Evolutionary conservation across 2,888 invertebrate species (phyloP), one percentile per base, ranked within the genome.

Genomic region (Drosophila multiciliata): DNA sequence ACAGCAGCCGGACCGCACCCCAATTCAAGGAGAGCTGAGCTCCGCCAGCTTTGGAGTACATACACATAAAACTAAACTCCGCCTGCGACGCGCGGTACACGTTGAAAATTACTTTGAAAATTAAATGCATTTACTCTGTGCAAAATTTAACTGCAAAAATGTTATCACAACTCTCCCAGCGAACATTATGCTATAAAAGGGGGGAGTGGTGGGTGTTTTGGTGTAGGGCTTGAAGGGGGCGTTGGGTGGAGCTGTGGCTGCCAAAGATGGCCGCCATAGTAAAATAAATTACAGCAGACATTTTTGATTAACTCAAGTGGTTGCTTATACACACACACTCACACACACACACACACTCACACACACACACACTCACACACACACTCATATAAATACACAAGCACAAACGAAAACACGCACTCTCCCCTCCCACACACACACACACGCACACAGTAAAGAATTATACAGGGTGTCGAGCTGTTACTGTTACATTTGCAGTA

Each of bases 201-300:
- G 23, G 23, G 5, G 53, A 3, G 55, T 17, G n/a, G 26, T 4
- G 36, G 11, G n/a, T 29, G 26, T 5, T 15, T 17, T 12, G 20
- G 20, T 29, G 29, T 26, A 29, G 33, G 11, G 52, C 26, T 23
- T 49, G 9, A 42, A 53, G 12, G 29, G 54, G 40, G 40, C 67
- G 11, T 8, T n/a, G 73, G 40, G 62, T 57, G 66, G 63, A 40
- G 66, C 48, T 57, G 64, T 42, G 67, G 57, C 38, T 77, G 86
- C 78, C 66, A 91, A 89, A 90, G 85, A 90, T 91, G 89, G 87
- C 83, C 87, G 86, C 86, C 89, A 79, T 90, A 90, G 91, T 91
- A 90, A 91, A 90, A 90, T 85, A 88, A 91, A 90, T 90, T 91
- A 90, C 90, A 87, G 92, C 91, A 91, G 92, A 92, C 92, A 91